Evolutionary conservation across 2,888 invertebrate genomes (phyloP), one percentile per base, ranked within the genome.

Genomic region (Plagiodera versicolora): DNA sequence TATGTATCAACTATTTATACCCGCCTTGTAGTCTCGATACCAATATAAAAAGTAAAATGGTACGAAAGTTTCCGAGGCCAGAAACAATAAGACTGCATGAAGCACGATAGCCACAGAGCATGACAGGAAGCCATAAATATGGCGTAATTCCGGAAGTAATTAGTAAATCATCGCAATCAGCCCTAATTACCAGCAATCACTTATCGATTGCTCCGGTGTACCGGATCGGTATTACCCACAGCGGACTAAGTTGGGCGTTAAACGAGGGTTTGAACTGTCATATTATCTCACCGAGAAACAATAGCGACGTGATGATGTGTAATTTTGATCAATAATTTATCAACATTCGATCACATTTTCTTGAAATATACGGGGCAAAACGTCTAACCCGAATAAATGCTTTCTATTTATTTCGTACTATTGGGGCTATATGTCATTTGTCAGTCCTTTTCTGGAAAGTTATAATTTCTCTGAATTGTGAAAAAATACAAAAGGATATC

Each of bases 121-220:
- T 71, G 73, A 64, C 67, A 68, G 70, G 69, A 70, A 70, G 69
- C 64, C 66, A 66, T 75, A 75, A 74, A 74, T 73, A 71, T 67
- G 60, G 67, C 67, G 64, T 63, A 68, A 67, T 70, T 64, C 60
- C 65, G 74, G 75, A 76, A 73, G 71, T 74, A 75, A 77, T 76
- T 75, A 76, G 73, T 74, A 75, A 75, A 75, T 76, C 75, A 75
- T 74, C 67, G 71, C 68, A 70, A 70, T 73, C 70, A 63, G 66
- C 66, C 54, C 63, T 70, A 71, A 72, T 70, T 71, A 68, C 63
- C 63, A 63, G 58, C 64, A 67, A 70, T 71, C 68, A 69, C 61
- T 67, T 72, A 72, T 75, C 65, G 74, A 74, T 72, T 70, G 52
- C 35, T 56, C 56, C 54, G 58, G 54, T 62, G 52, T 47, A 56